phyloP scores from a whole-genome alignment of 2,888 invertebrate species.

The Panorpa germanica region DNA sequence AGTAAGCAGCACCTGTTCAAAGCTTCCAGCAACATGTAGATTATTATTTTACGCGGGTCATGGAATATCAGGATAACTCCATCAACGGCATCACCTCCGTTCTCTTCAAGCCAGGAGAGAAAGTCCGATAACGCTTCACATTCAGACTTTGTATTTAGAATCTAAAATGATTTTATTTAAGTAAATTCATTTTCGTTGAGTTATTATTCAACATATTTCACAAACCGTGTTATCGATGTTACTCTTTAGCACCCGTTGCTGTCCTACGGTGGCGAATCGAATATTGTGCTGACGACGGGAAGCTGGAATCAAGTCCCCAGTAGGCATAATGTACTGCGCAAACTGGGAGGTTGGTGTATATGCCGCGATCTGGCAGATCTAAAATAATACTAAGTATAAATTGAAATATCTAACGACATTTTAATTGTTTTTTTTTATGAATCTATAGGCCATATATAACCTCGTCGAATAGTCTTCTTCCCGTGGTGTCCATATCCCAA shows the following conservation, averaged over 20 bases:
- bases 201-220: not conserved
- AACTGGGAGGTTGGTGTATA: constrained; percentile 53
- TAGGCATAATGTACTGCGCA: constrained; percentile 76
- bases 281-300: constrained; percentile 60
- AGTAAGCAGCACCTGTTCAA: constrained; percentile 27
- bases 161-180: constrained; percentile 18
- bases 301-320: constrained; percentile 57
- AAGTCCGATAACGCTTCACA: constrained; percentile 46
- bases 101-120: constrained; percentile 38
- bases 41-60: constrained; percentile 42
- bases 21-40: constrained; percentile 46
- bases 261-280: constrained; percentile 60
- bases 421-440: too few species aligned
- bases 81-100: constrained; percentile 28
- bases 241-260: constrained; percentile 68
- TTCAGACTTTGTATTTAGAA: constrained; percentile 50
- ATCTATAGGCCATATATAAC: constrained; percentile 37
- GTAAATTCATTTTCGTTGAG: not conserved
- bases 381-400: constrained; percentile 13
- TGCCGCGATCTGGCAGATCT: constrained; percentile 69
- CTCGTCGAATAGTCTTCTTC: constrained; percentile 64
- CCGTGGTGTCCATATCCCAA: constrained; percentile 73
- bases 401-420: too few species aligned
- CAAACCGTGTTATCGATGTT: constrained; percentile 54
- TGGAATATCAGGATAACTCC: constrained; percentile 46